phyloP scores from a whole-genome alignment of 2,797 vertebrate genomes.

The Otolemur crassicaudatus region DNA sequence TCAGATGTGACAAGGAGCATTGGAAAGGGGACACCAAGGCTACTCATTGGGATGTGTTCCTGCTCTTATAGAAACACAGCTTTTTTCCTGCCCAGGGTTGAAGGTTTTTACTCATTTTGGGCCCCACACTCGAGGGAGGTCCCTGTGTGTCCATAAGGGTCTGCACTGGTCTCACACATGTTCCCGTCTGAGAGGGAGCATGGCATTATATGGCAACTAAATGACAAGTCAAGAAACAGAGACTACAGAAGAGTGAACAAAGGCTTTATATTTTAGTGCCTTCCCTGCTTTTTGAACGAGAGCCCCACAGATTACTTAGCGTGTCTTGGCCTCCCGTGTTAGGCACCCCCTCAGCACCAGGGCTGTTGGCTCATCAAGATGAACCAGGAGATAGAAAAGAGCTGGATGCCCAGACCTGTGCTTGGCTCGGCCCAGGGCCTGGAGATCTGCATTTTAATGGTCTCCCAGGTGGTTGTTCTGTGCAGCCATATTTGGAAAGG shows the following conservation, averaged over 20 bases:
- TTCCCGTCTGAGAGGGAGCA: fast-evolving
- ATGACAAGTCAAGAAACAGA: not conserved
- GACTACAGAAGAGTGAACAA: not conserved
- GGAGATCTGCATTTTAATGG: not conserved
- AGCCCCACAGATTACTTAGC: not conserved
- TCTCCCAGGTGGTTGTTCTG: not conserved
- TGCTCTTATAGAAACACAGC: not conserved
- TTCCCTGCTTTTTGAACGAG: not conserved
- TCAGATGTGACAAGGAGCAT: not conserved
- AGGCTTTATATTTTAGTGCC: not conserved
- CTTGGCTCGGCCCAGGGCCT: no score
- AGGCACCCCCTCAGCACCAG: not conserved
- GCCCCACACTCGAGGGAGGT: not conserved
- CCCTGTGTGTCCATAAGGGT: not conserved
- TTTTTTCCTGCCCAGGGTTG: not conserved
- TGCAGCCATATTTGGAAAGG: not conserved
- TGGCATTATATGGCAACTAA: not conserved
- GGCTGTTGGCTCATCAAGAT: not conserved
- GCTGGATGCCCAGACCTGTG: not conserved
- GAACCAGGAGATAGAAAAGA: not conserved
- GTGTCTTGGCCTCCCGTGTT: not conserved
- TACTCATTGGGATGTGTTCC: not conserved
- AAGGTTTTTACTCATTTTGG: not conserved
- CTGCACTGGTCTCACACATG: not conserved
- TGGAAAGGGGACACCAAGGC: not conserved